Base-by-base conservation (phyloP, 2,888 invertebrate genomes). In the Synergus gifuensis region DNA sequence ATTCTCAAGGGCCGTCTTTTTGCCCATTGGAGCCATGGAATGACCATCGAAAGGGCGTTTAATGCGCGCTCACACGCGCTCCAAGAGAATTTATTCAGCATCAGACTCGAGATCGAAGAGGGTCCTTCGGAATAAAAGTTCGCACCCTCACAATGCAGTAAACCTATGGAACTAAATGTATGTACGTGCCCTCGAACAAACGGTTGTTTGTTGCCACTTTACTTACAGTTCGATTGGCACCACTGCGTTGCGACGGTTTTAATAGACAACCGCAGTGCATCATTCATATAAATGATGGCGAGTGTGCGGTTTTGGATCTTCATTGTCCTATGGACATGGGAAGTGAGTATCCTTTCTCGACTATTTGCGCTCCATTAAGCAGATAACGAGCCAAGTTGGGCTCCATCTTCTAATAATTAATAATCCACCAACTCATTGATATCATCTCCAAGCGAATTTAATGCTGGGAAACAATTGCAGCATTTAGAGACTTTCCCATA, bases 271-370 rank as follows among this genome's bases (percentile, higher is more conserved):
- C 82, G 79, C 76, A 60, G 73, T 76, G 78, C 82, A 79, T 81
- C 79, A 76, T 69, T 81, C 83, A 81, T 62, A 82, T 81, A 82
- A 82, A 84, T 80, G 80, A 78, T 77, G 80, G 79, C 79, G 78
- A 79, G 79, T 82, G 81, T 82, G 83, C 78, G 78, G 81, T 78
- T 62, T 73, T 73, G 11, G 79, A 64, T 83, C 83, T 86, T 86
- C 87, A 88, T 88, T 88, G 88, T 88, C 82, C 78, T 86, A 80
- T 82, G 87, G 91, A 91, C 91, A 90, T 91, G 91, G 91, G 91
- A 91, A 91, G 87, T 86, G 91, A 90, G 83, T 91, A 91, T 88
- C 86, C 83, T 81, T 83, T 49, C 84, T 63, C 67, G 79, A 79
- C 84, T 81, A 85, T 87, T 87, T 83, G 82, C 88, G 85, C 88